Conservation (phyloP, 2,797 vertebrate species). For the Epinephelus awoara region DNA sequence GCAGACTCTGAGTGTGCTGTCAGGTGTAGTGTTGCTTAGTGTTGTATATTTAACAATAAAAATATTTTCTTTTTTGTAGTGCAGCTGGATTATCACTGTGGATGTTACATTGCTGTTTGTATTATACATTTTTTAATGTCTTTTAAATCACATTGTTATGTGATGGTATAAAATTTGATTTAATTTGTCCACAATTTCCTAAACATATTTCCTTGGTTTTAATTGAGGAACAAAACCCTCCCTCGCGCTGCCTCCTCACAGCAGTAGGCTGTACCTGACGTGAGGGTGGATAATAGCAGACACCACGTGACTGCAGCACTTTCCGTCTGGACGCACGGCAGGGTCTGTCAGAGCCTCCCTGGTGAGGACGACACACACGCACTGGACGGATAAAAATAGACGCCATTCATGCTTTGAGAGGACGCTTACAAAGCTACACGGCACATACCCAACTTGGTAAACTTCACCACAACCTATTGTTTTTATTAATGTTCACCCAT, state of each 20-base stretch:
- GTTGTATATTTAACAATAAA: background rate
- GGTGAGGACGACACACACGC: conserved; percentile 56
- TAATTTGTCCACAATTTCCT: background rate
- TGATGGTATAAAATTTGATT: background rate
- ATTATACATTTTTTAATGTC: background rate
- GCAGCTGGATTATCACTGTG: background rate
- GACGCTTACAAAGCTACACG: conserved; percentile 18
- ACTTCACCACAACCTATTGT: conserved; percentile 33
- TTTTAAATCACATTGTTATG: background rate
- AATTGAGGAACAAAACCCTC: conserved; percentile 8
- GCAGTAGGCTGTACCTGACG: conserved; percentile 65
- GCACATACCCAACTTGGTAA: conserved; percentile 44
- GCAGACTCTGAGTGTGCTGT: background rate
- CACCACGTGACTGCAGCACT: conserved; percentile 84
- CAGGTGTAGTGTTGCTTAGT: background rate
- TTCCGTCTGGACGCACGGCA: conserved; percentile 66
- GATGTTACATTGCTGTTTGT: background rate
- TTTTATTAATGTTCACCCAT: background rate
- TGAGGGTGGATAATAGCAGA: conserved; percentile 75
- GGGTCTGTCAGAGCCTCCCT: conserved; percentile 67
- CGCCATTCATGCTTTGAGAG: conserved; percentile 53
- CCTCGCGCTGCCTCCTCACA: conserved; percentile 14
- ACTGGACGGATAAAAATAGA: conserved; percentile 65
- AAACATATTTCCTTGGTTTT: background rate
- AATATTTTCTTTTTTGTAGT: background rate